Evolutionary conservation across 2,888 invertebrate species (phyloP), one percentile per base, ranked within the genome.

Genomic region (Odontothrips loti): DNA sequence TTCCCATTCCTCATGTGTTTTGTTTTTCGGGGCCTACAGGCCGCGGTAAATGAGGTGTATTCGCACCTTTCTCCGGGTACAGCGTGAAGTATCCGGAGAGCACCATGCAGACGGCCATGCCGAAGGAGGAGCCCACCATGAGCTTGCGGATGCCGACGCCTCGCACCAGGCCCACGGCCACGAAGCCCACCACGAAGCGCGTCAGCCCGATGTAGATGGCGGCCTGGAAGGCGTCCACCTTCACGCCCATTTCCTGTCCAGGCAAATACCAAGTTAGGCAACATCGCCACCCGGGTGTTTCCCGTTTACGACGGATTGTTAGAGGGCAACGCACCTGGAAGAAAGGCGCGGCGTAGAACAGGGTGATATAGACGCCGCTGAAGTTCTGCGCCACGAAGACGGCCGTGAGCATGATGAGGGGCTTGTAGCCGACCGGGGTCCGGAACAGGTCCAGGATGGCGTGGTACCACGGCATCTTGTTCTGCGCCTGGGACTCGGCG

Each of bases 81-180:
- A 68, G 68, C 23, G 68, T 68, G 68, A 68, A 68, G 68, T 68
- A 68, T 20, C 68, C 68, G 9, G 68, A 68, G 9, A 68, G 68
- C 68, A 68, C 79, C 88, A 91, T 89, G 83, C 88, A 89, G 0
- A 89, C 23, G 0, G 88, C 87, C 89, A 91, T 91, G 0, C 90
- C 88, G 68, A 68, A 23, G 23, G 68, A 68, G n/a, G 68, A n/a
- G 9, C 23, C 23, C 68, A 23, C 23, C 68, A 68, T 68, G 68
- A 68, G 68, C 68, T 23, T 68, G 9, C 68, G 68, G 68, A 23
- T 68, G 68, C 68, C 68, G n/a, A 68, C 68, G 23, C 23, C 23
- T 4, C 68, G 68, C 2, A 68, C 23, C 68, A 68, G 68, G 6
- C n/a, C 68, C 23, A 68, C 23, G 68, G 68, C 68, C 68, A 68